Conservation (phyloP, 2,113 vertebrate genomes). For the Typhlomys cinereus region DNA sequence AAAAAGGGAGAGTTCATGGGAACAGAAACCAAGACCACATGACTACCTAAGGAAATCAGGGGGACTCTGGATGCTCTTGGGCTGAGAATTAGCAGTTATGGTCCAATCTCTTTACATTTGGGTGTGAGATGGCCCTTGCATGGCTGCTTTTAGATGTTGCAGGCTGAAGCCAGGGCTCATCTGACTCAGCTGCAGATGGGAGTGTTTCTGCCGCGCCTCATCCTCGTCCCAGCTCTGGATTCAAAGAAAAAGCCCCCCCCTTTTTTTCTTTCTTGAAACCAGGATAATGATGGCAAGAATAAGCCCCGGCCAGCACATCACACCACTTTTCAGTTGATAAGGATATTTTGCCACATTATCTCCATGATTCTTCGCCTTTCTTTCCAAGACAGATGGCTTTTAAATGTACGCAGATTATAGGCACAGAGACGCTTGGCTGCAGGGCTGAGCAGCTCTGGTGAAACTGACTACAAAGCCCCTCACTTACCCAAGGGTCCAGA, state of each 20-base stretch:
- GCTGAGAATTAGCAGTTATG: neutral
- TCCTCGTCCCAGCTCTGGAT: neutral
- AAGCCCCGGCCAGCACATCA: neutral
- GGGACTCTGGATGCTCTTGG: neutral
- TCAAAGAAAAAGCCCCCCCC: neutral
- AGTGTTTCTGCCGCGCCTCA: neutral
- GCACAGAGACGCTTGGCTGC: neutral
- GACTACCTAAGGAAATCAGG: neutral
- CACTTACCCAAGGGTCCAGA: neutral
- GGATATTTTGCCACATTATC: neutral
- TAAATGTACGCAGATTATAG: neutral
- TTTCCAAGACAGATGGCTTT: conserved; percentile 42
- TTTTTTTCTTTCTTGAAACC: neutral
- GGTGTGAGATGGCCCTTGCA: too few relatives aligned
- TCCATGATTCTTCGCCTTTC: conserved; percentile 1
- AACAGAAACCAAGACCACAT: neutral
- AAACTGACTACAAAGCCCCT: neutral
- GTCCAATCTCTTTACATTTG: neutral
- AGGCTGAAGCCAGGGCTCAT: neutral
- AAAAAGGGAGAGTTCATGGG: neutral
- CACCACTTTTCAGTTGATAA: neutral
- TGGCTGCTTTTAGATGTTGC: fast-evolving
- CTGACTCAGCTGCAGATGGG: neutral
- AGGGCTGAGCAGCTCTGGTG: neutral
- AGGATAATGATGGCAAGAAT: neutral